Percentiles rank a stretch among this genome's conserved stretches.
Evolutionary conservation across 2,797 vertebrate species (phyloP).

Genomic region (Ceryle rudis): DNA sequence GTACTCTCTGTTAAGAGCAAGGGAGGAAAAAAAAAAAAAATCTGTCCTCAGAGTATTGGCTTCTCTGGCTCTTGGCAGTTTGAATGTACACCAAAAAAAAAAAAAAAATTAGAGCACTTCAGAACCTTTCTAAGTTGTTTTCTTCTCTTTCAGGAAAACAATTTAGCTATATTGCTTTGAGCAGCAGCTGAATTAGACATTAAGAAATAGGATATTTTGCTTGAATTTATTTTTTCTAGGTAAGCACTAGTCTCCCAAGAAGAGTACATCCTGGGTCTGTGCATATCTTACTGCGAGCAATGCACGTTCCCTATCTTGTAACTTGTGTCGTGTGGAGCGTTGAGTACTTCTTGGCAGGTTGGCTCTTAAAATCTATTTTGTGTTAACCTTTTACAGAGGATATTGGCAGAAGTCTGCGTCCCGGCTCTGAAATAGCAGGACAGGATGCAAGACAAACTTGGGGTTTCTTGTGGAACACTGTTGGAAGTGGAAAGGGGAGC

Average conservation of each 20-base stretch:
- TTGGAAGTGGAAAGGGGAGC: neutral
- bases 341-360: neutral
- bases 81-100: neutral
- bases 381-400: neutral
- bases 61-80: neutral
- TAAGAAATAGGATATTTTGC: slow-evolving; percentile 1
- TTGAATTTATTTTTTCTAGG: neutral
- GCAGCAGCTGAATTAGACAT: neutral
- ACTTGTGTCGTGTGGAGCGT: neutral
- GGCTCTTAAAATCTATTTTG: neutral
- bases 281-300: neutral
- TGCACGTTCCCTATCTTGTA: neutral
- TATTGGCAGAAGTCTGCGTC: neutral
- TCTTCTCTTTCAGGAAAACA: neutral
- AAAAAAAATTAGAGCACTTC: neutral
- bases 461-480: neutral
- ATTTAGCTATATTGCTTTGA: neutral
- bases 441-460: neutral
- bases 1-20: neutral
- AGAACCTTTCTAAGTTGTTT: neutral
- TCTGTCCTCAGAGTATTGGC: neutral
- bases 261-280: slow-evolving; percentile 36
- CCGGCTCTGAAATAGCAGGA: neutral
- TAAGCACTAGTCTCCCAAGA: neutral
- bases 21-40: no score